These are phyloP conservation scores for Calidris pugnax DNA, from an alignment of 2,113 vertebrate genomes.

Conservation along the genomic window DNA sequence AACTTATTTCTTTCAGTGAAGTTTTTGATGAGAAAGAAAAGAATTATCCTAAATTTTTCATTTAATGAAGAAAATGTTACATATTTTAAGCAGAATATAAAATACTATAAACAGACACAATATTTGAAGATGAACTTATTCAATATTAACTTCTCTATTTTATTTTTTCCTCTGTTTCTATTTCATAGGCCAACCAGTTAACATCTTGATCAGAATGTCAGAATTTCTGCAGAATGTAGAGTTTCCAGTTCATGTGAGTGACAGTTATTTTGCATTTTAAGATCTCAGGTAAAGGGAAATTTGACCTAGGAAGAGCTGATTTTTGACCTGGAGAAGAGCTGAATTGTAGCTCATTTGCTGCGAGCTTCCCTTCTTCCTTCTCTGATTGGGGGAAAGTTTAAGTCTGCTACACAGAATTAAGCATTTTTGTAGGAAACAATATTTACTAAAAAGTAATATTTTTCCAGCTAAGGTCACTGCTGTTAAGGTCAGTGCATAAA, in stretches of 20 bases:
- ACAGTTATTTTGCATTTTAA: neutral
- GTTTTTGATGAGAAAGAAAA: neutral
- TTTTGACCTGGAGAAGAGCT: neutral
- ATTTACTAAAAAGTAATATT: neutral
- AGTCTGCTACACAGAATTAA: neutral
- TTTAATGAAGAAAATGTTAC: neutral
- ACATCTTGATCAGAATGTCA: neutral
- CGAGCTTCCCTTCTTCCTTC: neutral
- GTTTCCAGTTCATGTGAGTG: neutral
- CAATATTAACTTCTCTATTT: neutral
- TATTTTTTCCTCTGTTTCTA: neutral
- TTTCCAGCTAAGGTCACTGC: neutral
- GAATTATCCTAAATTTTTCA: neutral
- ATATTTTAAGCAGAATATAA: neutral
- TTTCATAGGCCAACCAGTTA: neutral
- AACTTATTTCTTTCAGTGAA: neutral
- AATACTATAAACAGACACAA: neutral
- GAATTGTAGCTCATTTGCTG: neutral
- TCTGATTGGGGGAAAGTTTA: neutral
- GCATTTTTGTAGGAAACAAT: neutral
- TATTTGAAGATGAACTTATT: neutral
- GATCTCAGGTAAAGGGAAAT: neutral
- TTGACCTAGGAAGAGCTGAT: neutral
- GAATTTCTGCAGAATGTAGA: neutral
- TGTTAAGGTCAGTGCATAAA: conserved; percentile 1